A percentile compares a stretch with the other conserved stretches of the same genome.
These are phyloP conservation scores for Lasioglossum leucozonium DNA, from an alignment of 2,888 invertebrate genomes.

Conservation along the genomic window DNA sequence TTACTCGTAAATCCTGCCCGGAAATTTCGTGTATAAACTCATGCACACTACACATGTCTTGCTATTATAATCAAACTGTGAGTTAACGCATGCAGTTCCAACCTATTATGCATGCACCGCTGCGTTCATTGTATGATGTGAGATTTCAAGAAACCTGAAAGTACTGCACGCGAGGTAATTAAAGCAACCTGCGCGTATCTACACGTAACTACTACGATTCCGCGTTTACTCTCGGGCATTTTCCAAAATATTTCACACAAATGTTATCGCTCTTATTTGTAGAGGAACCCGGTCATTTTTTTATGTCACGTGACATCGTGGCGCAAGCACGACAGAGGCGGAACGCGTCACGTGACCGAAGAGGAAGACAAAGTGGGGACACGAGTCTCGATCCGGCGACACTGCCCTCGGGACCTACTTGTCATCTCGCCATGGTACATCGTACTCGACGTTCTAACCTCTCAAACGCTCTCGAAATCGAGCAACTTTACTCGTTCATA, in stretches of 20 bases:
- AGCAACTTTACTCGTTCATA: too few species aligned
- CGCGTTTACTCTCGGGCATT: background rate
- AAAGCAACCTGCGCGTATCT: background rate
- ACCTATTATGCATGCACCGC: background rate
- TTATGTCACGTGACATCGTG: too few species aligned
- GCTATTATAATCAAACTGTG: slow-evolving; percentile 6
- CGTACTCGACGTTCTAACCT: too few species aligned
- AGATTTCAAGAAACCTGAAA: slow-evolving; percentile 11
- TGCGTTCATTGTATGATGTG: background rate
- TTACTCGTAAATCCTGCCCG: background rate
- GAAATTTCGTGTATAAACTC: background rate
- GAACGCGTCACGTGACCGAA: too few species aligned
- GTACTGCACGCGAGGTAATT: background rate
- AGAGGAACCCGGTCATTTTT: too few species aligned
- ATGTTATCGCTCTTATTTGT: too few species aligned
- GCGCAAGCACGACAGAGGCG: too few species aligned
- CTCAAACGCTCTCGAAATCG: too few species aligned
- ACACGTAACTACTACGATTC: background rate
- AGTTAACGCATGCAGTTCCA: background rate
- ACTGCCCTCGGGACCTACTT: too few species aligned
- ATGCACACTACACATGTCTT: background rate
- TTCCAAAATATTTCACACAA: background rate
- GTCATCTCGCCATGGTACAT: too few species aligned
- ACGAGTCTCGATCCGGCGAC: too few species aligned
- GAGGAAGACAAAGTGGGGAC: too few species aligned